These are phyloP conservation scores for Cheilosia variabilis DNA, from an alignment of 2,888 invertebrate species.

Conservation along the genomic window DNA sequence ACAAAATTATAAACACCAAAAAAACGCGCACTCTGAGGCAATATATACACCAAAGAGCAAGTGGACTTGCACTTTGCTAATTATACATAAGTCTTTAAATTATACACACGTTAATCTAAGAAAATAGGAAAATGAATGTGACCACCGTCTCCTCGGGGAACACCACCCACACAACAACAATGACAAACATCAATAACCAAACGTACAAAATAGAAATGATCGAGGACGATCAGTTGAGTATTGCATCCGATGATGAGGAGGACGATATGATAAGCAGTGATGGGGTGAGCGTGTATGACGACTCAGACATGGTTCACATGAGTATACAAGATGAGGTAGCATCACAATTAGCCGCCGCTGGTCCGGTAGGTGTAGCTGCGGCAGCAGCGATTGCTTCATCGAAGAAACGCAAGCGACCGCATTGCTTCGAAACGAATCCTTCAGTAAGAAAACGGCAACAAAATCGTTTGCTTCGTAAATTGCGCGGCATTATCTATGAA, in stretches of 20 bases:
- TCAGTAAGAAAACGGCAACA: conserved; percentile 98
- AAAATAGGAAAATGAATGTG: conserved; percentile 79
- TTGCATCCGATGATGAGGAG: conserved; percentile 91
- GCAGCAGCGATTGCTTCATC: conserved; percentile 98
- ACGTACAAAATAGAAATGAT: conserved; percentile 90
- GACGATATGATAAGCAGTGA: conserved; percentile 94
- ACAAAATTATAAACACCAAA: conserved; percentile 22
- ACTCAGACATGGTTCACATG: conserved; percentile 92
- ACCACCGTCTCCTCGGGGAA: conserved; percentile 82
- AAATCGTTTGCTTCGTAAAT: conserved; percentile 94
- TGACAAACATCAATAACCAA: conserved; percentile 78
- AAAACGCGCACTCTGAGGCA: conserved; percentile 62
- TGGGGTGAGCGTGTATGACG: conserved; percentile 90
- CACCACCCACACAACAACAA: conserved; percentile 77
- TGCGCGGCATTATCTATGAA: conserved; percentile 97
- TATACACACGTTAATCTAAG: conserved; percentile 34
- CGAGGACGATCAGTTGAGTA: conserved; percentile 86
- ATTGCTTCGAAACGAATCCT: conserved; percentile 98
- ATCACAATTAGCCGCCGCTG: conserved; percentile 97
- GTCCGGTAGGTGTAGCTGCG: conserved; percentile 97
- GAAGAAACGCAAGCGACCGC: conserved; percentile 96
- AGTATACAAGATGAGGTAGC: conserved; percentile 97
- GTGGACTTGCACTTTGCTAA: conserved; percentile 54
- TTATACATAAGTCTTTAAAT: conserved; percentile 65
- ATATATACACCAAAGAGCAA: conserved; percentile 73